Conservation (phyloP, 2,113 vertebrate species). For the Oncorhynchus clarkii region DNA sequence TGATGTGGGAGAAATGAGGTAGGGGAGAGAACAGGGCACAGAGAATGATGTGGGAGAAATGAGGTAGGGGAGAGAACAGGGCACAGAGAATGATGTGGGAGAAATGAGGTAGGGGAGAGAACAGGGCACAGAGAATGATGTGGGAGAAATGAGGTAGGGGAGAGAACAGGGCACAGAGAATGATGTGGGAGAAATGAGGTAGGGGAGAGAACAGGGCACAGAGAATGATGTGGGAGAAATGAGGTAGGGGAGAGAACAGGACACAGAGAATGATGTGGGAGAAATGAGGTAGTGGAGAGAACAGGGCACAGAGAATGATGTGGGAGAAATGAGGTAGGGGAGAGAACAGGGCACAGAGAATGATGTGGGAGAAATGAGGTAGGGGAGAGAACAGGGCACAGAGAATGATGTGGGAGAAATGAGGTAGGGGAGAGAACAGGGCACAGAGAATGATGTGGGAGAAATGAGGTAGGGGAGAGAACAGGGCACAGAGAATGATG, state of each 20-base stretch:
- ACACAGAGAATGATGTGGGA: background rate
- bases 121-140: background rate
- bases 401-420: background rate
- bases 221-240: background rate
- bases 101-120: background rate
- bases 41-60: background rate
- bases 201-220: background rate
- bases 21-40: background rate
- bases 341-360: background rate
- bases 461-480: background rate
- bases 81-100: background rate
- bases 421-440: background rate
- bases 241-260: background rate
- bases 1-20: background rate
- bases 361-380: background rate
- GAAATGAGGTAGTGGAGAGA: background rate
- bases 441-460: background rate
- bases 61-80: background rate
- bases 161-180: background rate
- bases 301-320: background rate
- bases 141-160: background rate
- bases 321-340: background rate
- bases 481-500: background rate
- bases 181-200: background rate
- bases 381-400: background rate